Conservation (phyloP, 1,140 invertebrate genomes). For the Mamestra configurata region DNA sequence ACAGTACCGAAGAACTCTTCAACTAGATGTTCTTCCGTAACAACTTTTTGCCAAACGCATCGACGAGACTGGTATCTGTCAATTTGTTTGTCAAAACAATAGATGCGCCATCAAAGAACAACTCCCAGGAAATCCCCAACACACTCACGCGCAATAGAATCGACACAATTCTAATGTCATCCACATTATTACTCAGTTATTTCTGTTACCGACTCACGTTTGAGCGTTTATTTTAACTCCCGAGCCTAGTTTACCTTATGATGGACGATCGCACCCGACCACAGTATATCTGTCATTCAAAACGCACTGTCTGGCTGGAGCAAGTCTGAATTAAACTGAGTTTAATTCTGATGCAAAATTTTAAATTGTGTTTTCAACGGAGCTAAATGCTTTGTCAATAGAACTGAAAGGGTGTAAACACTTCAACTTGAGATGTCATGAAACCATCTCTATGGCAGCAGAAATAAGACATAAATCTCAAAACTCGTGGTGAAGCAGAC, state of each 20-base stretch:
- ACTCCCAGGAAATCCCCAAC: not conserved
- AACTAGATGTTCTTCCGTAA: too few species aligned
- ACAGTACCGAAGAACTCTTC: too few species aligned
- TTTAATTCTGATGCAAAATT: not conserved
- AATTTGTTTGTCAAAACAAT: not conserved
- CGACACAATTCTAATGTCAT: constrained; percentile 6
- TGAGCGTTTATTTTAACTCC: constrained; percentile 32
- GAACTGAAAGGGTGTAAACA: too few species aligned
- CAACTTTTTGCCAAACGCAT: too few species aligned
- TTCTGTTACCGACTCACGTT: constrained; percentile 19
- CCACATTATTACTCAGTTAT: constrained; percentile 26
- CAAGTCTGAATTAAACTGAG: not conserved
- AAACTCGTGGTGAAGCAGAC: too few species aligned
- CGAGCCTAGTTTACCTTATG: constrained; percentile 39
- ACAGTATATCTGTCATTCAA: constrained; percentile 47
- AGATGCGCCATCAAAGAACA: not conserved
- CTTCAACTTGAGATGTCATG: too few species aligned
- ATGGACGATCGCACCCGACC: constrained; percentile 26
- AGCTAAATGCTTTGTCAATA: too few species aligned
- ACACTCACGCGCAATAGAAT: not conserved
- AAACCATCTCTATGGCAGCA: too few species aligned
- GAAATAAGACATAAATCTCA: too few species aligned
- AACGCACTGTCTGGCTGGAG: not conserved
- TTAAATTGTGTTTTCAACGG: constrained; percentile 3
- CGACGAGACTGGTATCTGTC: too few species aligned